phyloP scores from a whole-genome alignment of 2,113 vertebrate genomes.

The Aphelocoma coerulescens region DNA sequence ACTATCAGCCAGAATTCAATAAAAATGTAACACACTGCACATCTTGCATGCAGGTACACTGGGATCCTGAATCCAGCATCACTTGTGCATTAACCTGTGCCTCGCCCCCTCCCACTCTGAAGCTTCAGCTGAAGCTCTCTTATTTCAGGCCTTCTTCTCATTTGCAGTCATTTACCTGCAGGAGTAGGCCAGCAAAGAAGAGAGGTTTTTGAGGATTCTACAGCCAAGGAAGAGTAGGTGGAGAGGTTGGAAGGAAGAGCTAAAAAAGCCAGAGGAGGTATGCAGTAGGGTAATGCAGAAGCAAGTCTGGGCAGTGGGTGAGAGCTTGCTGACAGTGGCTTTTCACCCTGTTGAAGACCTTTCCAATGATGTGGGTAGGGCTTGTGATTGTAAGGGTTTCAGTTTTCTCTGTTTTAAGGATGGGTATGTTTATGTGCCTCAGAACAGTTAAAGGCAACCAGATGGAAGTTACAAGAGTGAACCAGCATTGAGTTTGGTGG shows the following conservation, averaged over 20 bases:
- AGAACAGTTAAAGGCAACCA: not conserved
- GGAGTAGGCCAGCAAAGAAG: not conserved
- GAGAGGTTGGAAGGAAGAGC: not conserved
- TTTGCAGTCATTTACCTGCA: not conserved
- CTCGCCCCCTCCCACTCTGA: not conserved
- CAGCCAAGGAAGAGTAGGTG: not conserved
- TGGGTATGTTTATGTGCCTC: not conserved
- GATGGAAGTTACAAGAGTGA: not conserved
- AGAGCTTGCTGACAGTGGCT: not conserved
- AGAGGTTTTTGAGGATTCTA: not conserved
- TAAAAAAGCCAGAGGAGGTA: not conserved
- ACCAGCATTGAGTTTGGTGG: not conserved
- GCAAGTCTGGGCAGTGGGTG: not conserved
- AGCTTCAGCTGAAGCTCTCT: not conserved
- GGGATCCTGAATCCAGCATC: not conserved
- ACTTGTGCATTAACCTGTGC: not conserved
- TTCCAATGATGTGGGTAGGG: not conserved
- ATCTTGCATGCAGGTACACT: not conserved
- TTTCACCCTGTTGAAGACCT: not conserved
- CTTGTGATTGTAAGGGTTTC: not conserved
- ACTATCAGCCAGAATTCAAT: not conserved
- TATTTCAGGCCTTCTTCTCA: not conserved
- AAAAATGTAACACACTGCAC: not conserved
- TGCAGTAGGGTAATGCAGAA: not conserved
- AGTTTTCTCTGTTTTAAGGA: not conserved